Percentiles rank a stretch among this genome's conserved stretches.
These are phyloP conservation scores for Nasalis larvatus DNA, from an alignment of 2,113 vertebrate species.

Conservation along the genomic window DNA sequence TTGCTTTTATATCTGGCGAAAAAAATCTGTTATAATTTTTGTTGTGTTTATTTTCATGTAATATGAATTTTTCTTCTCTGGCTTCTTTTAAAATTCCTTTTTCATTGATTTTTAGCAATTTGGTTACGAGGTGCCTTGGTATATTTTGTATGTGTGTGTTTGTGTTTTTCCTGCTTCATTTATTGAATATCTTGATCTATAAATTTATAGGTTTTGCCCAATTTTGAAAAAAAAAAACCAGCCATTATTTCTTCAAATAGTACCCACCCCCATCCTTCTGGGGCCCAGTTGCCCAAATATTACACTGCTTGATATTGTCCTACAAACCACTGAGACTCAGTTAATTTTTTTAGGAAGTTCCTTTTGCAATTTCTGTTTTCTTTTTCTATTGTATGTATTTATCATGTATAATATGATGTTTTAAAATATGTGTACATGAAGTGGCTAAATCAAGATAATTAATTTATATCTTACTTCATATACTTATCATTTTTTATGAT, in stretches of 20 bases:
- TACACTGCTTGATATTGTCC: not conserved
- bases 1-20: not conserved
- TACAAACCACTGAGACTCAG: not conserved
- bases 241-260: not conserved
- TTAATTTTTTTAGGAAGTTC: not conserved
- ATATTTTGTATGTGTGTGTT: not conserved
- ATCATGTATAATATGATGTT: not conserved
- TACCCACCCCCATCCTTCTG: not conserved
- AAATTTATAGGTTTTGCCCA: not conserved
- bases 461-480: no score
- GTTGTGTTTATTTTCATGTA: not conserved
- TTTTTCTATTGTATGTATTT: not conserved
- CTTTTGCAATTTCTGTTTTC: not conserved
- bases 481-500: not conserved
- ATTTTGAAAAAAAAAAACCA: not conserved
- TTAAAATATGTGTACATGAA: not conserved
- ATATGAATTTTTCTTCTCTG: not conserved
- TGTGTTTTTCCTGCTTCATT: not conserved
- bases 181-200: not conserved
- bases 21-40: not conserved
- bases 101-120: not conserved
- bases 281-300: not conserved
- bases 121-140: not conserved
- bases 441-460: not conserved
- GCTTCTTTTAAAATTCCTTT: not conserved